Conservation (phyloP, 2,888 invertebrate species). For the Thalpophila matura region DNA sequence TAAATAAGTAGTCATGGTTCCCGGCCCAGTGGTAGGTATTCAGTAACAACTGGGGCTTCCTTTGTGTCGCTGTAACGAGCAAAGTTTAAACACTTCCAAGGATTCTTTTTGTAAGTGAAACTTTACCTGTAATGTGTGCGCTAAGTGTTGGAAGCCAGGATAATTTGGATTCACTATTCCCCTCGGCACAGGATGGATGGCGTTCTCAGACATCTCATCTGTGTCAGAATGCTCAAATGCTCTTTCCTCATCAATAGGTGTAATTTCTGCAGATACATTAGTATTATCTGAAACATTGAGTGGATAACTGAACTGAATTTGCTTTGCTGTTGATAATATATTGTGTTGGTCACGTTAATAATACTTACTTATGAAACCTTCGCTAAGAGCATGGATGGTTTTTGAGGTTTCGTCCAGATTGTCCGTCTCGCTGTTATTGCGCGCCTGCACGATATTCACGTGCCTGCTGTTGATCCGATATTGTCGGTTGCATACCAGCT, state of each 20-base stretch:
- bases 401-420: constrained; percentile 74
- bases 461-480: constrained; percentile 79
- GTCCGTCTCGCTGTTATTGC: constrained; percentile 64
- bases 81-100: constrained; percentile 70
- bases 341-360: background rate
- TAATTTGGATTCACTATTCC: constrained; percentile 96
- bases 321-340: background rate
- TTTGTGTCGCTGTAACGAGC: constrained; percentile 65
- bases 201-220: constrained; percentile 88
- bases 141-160: constrained; percentile 95
- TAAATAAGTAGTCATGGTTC: constrained; percentile 32
- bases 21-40: constrained; percentile 41
- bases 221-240: constrained; percentile 91
- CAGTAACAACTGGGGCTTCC: constrained; percentile 76
- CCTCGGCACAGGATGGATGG: constrained; percentile 87
- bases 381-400: constrained; percentile 60
- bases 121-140: constrained; percentile 92
- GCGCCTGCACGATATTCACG: constrained; percentile 63
- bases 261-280: constrained; percentile 76
- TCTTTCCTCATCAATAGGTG: constrained; percentile 89
- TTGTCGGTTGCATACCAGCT: constrained; percentile 81
- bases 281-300: constrained; percentile 65
- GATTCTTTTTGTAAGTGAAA: constrained; percentile 65
- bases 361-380: constrained; percentile 70
- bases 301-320: background rate